Percentiles rank a stretch among this genome's conserved stretches.
phyloP scores from a whole-genome alignment of 2,888 invertebrate species.

The Dasysyrphus tricinctus region DNA sequence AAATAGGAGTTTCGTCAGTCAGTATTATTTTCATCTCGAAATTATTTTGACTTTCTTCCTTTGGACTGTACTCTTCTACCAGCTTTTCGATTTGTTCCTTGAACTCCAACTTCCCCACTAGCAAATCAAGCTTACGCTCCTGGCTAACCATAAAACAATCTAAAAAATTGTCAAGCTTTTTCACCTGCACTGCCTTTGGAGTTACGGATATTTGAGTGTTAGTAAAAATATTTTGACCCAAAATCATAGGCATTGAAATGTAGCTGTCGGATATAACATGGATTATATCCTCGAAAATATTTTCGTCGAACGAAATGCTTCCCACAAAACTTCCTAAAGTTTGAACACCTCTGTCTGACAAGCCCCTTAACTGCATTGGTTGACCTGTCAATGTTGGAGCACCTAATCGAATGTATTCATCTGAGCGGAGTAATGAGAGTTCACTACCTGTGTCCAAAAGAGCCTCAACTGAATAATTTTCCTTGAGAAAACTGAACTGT shows the following conservation, averaged over 20 bases:
- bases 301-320: no score
- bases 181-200: background rate
- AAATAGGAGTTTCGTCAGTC: no score
- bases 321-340: no score
- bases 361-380: no score
- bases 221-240: background rate
- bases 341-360: no score
- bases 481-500: no score
- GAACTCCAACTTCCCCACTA: background rate
- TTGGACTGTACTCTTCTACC: background rate
- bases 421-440: no score
- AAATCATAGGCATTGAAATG: background rate
- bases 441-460: no score
- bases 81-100: background rate
- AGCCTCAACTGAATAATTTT: no score
- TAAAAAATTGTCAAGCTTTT: background rate
- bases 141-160: background rate
- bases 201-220: background rate
- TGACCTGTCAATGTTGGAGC: no score
- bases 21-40: background rate
- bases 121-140: background rate
- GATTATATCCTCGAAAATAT: no score
- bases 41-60: background rate
- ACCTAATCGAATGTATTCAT: no score
- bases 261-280: background rate